Base-by-base conservation (phyloP, 2,888 invertebrate genomes). In the Azorinus chamasolen region DNA sequence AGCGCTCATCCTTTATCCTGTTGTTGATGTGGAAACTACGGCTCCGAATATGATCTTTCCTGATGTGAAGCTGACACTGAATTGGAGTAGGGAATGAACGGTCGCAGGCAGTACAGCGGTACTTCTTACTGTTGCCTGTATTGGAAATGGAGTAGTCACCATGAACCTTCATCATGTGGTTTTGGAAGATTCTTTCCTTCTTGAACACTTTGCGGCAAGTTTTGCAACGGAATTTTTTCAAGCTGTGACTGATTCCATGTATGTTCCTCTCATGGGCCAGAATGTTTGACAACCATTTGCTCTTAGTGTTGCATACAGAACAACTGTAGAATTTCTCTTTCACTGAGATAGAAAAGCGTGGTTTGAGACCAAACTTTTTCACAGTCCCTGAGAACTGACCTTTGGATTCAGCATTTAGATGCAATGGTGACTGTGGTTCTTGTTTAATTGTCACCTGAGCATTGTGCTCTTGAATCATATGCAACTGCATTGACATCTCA, bases 181-280 rank as follows among this genome's bases (percentile, higher is more conserved):
- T 90, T 79, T 39, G 91, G 88, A 80, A 90, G 87, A 76, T 57
- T 37, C 66, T 69, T 55, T 90, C 89, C 84, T 90, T 91, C 45
- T 90, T 88, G 85, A 92, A 93, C 69, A 90, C 87, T 66, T 92
- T 89, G 65, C 88, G 88, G 83, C 92, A 92, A 58, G 88, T 84
- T 53, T 88, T 88, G 79, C 93, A 93, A 37, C 87, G 83, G 77
- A 88, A 91, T 16, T 64, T 81, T 48, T 78, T 82, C 50, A 65
- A 63, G 50, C 58, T 69, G 55, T 79, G 77, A 39, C 62, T 66
- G 25, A 86, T 85, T 45, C 86, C 85, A 70, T 90, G 90, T 43
- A 87, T 84, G 48, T 97, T 96, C 87, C 97, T 95, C 93, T 98
- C 98, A 94, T 98, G 98, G 59, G 97, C 96, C 93, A 97, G 97